These are phyloP conservation scores for Myotis vivesi DNA, from an alignment of 2,797 vertebrate species.

Conservation along the genomic window DNA sequence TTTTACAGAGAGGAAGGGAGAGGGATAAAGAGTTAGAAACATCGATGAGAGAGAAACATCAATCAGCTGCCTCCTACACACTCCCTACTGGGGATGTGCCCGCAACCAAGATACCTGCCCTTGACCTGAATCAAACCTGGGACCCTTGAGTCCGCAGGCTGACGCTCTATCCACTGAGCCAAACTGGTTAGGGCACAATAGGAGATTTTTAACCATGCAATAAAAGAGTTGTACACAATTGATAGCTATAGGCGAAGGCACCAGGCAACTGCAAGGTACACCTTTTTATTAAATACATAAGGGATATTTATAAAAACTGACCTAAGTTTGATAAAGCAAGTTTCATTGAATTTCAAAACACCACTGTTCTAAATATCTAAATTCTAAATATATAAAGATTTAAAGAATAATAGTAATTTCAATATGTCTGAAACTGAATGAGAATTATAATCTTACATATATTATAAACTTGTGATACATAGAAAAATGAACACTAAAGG, in stretches of 20 bases:
- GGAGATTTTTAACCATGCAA: neutral
- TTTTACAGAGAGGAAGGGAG: too few species aligned
- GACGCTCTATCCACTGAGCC: too few species aligned
- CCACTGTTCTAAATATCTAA: neutral
- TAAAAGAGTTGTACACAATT: neutral
- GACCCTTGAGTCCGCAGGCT: too few species aligned
- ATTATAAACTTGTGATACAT: neutral
- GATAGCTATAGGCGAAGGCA: neutral
- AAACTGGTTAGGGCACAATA: neutral
- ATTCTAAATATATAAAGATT: neutral
- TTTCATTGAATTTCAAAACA: neutral
- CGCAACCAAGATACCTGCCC: too few species aligned
- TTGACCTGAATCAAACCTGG: too few species aligned
- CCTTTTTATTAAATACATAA: neutral
- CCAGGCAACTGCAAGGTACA: neutral
- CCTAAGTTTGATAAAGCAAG: neutral
- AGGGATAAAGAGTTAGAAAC: too few species aligned
- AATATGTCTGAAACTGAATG: neutral
- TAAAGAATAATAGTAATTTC: neutral
- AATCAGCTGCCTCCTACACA: too few species aligned
- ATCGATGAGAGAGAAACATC: too few species aligned
- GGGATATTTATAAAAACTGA: neutral
- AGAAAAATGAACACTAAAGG: neutral
- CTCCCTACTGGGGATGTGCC: too few species aligned
- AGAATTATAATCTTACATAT: neutral